Evolutionary conservation across 2,113 vertebrate genomes (phyloP), one percentile per base, ranked within the genome.

Genomic region (Crotophaga sulcirostris): DNA sequence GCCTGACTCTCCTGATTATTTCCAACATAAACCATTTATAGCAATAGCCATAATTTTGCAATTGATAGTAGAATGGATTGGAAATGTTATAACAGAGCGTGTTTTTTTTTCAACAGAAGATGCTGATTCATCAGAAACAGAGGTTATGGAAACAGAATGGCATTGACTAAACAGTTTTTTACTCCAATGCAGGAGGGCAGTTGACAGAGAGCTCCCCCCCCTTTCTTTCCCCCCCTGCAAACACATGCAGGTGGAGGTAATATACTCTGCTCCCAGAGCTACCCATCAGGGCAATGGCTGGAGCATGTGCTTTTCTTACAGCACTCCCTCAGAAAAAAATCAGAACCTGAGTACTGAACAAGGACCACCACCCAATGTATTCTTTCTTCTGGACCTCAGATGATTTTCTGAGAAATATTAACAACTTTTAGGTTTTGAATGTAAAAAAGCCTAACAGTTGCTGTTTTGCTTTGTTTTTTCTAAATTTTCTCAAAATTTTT

Each of bases 1-100:
- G 69, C 69, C 69, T 73, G 73, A 54, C 36, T 78, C 34, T 90
- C 68, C 52, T 72, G 62, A 85, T 93, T 93, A 90, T 92, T 97
- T 94, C 90, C 90, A 89, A 34, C 29, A 68, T 68, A 94, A 95
- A 84, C 52, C 54, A 49, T 94, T 90, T 88, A 78, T 44, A 90
- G 44, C 59, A 96, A 92, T 45, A 90, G 52, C 80, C 36, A 49
- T 84, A 81, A 94, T 93, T 92, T 95, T 89, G 80, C 55, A 95
- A 84, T 49, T 87, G 85, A 79, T 84, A 68, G n/a, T 75, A 84
- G 55, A 88, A 81, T n/a, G 44, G 10, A 17, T 58, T 94, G 84
- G 77, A 94, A 84, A 60, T 8, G 13, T 62, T 91, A 56, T 40
- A 84, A 68, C 8, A 60, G 47, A 81, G 31, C 13, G 0, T 20